Conservation (phyloP, 2,113 vertebrate genomes). For the Elaphurus davidianus region DNA sequence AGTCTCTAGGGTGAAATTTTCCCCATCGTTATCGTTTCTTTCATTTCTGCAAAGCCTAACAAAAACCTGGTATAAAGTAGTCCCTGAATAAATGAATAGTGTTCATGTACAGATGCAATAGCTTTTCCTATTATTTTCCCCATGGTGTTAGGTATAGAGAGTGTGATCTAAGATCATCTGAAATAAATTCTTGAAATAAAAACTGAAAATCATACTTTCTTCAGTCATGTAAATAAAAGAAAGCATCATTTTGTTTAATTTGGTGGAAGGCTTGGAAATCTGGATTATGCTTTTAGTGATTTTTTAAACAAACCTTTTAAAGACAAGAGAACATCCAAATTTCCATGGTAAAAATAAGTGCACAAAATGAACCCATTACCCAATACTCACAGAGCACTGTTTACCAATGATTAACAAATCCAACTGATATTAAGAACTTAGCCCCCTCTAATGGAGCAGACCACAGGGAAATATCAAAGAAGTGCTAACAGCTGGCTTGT, state of each 20-base stretch:
- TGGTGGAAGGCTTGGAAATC: not conserved
- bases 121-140: not conserved
- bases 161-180: not conserved
- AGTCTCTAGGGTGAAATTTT: constrained; percentile 16
- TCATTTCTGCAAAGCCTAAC: constrained; percentile 36
- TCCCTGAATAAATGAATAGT: constrained; percentile 22
- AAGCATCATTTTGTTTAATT: constrained; percentile 30
- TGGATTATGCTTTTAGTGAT: not conserved
- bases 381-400: constrained; percentile 48
- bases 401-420: constrained; percentile 73
- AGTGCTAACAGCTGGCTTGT: constrained; percentile 74
- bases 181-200: constrained; percentile 20
- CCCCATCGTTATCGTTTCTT: not conserved
- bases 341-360: constrained; percentile 36
- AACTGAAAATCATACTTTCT: not conserved
- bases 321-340: constrained; percentile 6
- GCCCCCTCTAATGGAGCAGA: constrained; percentile 61
- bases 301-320: constrained; percentile 42
- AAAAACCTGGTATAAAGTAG: constrained; percentile 30
- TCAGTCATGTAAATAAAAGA: not conserved
- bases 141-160: not conserved
- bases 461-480: constrained; percentile 71
- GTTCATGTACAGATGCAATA: not conserved
- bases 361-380: constrained; percentile 31
- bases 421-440: constrained; percentile 56